phyloP scores from a whole-genome alignment of 2,113 vertebrate genomes.

The Trachemys scripta region DNA sequence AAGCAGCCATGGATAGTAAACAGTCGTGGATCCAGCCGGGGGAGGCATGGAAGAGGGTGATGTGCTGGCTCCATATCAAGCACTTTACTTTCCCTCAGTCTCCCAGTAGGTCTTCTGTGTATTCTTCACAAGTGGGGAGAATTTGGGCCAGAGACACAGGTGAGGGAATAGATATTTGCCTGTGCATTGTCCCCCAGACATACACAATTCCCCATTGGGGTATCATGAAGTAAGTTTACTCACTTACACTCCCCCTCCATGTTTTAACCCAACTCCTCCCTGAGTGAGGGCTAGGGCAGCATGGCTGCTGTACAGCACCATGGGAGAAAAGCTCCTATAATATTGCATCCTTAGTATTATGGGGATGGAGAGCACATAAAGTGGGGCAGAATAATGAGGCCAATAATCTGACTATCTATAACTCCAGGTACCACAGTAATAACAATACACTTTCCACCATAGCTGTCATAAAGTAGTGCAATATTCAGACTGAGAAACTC shows the following conservation, averaged over 20 bases:
- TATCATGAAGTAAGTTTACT: not conserved
- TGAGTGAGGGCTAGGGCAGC: no score
- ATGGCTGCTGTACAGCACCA: not conserved
- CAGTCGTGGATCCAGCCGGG: not conserved
- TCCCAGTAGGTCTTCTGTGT: not conserved
- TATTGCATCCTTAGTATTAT: not conserved
- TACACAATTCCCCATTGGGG: not conserved
- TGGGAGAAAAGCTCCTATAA: not conserved
- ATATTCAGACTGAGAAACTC: not conserved
- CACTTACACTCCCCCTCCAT: not conserved
- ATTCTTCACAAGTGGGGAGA: not conserved
- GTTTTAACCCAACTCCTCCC: not conserved
- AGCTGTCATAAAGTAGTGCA: not conserved
- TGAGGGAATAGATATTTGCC: not conserved
- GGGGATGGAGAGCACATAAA: not conserved
- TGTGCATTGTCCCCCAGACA: not conserved
- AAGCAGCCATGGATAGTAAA: not conserved
- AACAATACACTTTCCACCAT: not conserved
- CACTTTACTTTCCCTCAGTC: not conserved
- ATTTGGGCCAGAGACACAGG: not conserved
- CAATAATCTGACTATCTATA: not conserved
- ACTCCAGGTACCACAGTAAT: not conserved
- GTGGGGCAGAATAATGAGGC: not conserved
- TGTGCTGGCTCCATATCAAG: not conserved
- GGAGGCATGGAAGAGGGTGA: not conserved